Evolutionary conservation across 2,888 invertebrate genomes (phyloP).

Genomic region (Noctua janthina): DNA sequence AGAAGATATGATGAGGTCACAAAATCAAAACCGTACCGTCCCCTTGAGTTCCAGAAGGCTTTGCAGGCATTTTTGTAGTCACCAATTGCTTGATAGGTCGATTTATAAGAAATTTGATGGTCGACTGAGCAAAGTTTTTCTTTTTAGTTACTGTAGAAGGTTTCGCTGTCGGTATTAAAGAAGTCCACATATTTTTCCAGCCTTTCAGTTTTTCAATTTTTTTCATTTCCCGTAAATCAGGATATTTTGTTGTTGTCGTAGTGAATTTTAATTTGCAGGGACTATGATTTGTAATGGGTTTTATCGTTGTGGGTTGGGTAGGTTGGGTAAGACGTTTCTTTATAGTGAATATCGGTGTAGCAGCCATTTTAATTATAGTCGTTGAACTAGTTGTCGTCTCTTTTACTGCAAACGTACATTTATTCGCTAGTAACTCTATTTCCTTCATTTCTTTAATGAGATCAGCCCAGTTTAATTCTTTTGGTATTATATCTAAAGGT

Average conservation of each 20-base stretch:
- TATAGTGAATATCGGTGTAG: neutral
- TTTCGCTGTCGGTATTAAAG: neutral
- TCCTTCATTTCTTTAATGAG: neutral
- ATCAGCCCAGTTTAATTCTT: conserved; percentile 14
- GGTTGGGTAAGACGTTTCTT: neutral
- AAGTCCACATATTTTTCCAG: conserved; percentile 6
- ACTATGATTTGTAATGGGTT: neutral
- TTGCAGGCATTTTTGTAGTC: neutral
- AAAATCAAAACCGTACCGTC: conserved; percentile 19
- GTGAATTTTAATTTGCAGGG: conserved; percentile 6
- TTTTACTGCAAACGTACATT: neutral
- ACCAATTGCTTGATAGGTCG: neutral
- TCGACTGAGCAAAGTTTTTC: neutral
- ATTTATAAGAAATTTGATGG: neutral
- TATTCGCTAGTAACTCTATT: neutral
- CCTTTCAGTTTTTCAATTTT: neutral
- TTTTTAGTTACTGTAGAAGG: neutral
- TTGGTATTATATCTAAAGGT: neutral
- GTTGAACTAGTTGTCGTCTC: neutral
- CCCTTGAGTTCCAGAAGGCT: neutral
- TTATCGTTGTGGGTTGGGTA: neutral
- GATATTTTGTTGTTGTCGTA: neutral
- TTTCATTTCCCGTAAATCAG: neutral
- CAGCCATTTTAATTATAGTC: neutral
- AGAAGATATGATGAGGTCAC: neutral